Evolutionary conservation across 2,113 vertebrate genomes (phyloP).

Genomic region (Abramis brama): DNA sequence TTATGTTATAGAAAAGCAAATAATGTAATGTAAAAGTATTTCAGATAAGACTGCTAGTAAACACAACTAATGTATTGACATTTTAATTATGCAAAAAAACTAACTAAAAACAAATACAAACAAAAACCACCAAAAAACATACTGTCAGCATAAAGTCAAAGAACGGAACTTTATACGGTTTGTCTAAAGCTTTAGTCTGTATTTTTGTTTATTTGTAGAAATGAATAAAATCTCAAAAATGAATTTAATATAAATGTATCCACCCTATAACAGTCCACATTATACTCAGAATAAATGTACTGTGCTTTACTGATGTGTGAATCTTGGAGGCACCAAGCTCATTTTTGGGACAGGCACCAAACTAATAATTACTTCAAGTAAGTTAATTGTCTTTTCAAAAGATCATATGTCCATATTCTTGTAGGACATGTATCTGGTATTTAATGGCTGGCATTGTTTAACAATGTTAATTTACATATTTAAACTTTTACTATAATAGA

Average conservation of each 20-base stretch:
- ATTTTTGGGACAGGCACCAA: slow-evolving; percentile 41
- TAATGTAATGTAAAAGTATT: not conserved
- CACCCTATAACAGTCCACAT: not conserved
- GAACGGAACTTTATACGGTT: not conserved
- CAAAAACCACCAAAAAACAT: not conserved
- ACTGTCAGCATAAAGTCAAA: not conserved
- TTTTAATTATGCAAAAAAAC: not conserved
- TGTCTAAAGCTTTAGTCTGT: too few species aligned
- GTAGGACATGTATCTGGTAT: not conserved
- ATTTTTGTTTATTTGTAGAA: not conserved
- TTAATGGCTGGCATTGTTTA: not conserved
- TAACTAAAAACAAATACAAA: not conserved
- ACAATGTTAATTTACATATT: not conserved
- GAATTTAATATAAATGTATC: not conserved
- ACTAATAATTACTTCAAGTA: slow-evolving; percentile 23
- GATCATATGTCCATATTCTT: not conserved
- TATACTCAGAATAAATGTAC: slow-evolving; percentile 1
- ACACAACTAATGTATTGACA: not conserved
- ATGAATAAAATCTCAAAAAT: not conserved
- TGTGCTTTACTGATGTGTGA: slow-evolving; percentile 22
- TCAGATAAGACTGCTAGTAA: too few species aligned
- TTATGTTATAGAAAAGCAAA: not conserved
- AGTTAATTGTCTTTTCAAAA: slow-evolving; percentile 4
- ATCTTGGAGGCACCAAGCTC: not conserved
- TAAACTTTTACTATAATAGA: not conserved